Percentiles rank a stretch among this genome's conserved stretches.
phyloP scores from a whole-genome alignment of 1,140 invertebrate genomes.

The Yoshiicerus persimilis region DNA sequence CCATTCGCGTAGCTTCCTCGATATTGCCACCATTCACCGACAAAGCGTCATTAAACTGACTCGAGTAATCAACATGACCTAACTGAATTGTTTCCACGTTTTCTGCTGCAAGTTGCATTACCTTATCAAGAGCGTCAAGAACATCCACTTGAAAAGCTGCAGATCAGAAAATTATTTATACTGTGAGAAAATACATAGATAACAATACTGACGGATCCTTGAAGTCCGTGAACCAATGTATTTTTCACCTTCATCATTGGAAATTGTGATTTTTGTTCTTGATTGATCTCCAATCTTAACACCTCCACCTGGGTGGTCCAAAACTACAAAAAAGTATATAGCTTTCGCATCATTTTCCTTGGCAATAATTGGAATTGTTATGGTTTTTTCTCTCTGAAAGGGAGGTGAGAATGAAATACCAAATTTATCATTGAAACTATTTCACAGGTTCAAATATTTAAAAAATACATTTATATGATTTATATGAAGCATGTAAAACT shows the following conservation, averaged over 20 bases:
- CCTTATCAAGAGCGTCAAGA: constrained; percentile 57
- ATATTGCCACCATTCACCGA: constrained; percentile 67
- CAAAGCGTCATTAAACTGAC: constrained; percentile 64
- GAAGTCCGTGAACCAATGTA: constrained; percentile 54
- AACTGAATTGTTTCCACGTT: constrained; percentile 55
- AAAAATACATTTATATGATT: too few relatives aligned
- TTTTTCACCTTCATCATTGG: not conserved
- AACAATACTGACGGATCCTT: too few relatives aligned
- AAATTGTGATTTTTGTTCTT: constrained; percentile 62
- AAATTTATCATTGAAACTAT: not conserved
- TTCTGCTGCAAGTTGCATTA: constrained; percentile 56
- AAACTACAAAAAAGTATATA: constrained; percentile 63
- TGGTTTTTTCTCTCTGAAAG: not conserved
- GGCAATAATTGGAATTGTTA: constrained; percentile 62
- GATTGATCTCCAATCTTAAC: constrained; percentile 61
- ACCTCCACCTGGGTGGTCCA: constrained; percentile 59
- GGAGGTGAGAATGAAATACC: not conserved
- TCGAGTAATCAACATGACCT: constrained; percentile 28
- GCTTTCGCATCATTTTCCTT: constrained; percentile 65
- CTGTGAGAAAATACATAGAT: too few relatives aligned
- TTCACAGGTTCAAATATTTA: not conserved
- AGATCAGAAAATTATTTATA: constrained; percentile 56
- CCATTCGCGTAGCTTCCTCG: constrained; percentile 58
- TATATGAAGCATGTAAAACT: too few relatives aligned
- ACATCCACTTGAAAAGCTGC: constrained; percentile 55